phyloP scores from a whole-genome alignment of 2,797 vertebrate genomes.

The Ceryle rudis region DNA sequence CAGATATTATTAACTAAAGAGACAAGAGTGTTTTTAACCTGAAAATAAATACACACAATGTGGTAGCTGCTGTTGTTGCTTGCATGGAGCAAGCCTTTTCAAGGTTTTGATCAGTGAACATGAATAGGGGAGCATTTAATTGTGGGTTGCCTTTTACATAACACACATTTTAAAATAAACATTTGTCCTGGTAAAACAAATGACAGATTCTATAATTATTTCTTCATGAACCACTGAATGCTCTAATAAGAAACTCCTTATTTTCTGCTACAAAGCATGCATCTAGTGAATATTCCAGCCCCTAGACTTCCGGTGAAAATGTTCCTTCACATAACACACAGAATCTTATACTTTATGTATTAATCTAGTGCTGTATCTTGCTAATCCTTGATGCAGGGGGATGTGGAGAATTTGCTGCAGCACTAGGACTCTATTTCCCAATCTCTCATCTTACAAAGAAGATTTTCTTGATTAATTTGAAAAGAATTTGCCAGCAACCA shows the following conservation, averaged over 20 bases:
- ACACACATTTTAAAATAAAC: constrained; percentile 10
- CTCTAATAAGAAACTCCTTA: background rate
- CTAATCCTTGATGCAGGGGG: background rate
- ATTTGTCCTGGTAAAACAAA: constrained; percentile 32
- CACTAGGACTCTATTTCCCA: background rate
- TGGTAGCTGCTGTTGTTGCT: constrained; percentile 45
- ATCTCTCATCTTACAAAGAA: accelerated
- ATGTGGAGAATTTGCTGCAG: background rate
- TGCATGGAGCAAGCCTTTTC: background rate
- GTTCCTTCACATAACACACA: background rate
- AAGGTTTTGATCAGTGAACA: background rate
- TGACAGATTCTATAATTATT: constrained; percentile 11
- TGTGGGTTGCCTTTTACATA: background rate
- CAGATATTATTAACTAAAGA: constrained; percentile 31
- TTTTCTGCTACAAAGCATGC: background rate
- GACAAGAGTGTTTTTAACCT: constrained; percentile 44
- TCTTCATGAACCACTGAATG: background rate
- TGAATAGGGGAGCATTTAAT: constrained; percentile 32
- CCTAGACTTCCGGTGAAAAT: background rate
- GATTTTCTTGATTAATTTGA: background rate
- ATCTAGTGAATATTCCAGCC: background rate
- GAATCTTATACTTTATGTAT: background rate
- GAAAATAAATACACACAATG: constrained; percentile 33
- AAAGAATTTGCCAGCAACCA: background rate
- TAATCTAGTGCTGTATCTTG: background rate